Evolutionary conservation across 2,797 vertebrate species (phyloP), one percentile per base, ranked within the genome.

Genomic region (Sarcophilus harrisii): DNA sequence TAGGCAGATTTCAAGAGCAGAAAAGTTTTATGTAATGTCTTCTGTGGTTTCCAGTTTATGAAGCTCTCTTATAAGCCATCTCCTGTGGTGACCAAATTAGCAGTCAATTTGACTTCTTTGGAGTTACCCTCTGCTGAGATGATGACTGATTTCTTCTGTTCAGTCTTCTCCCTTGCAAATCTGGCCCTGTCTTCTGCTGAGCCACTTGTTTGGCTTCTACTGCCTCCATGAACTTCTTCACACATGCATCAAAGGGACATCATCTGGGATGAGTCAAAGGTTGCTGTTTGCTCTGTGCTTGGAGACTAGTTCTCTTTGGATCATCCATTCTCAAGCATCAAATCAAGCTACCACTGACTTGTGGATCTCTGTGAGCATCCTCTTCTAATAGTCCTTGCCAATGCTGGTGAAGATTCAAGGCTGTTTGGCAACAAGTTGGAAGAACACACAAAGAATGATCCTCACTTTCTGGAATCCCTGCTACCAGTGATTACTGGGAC

Each of bases 401-500:
- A 99, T 99, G 97, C 99, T 99, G 96, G 99, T 99, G 98, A 99
- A 99, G 98, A 99, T 99, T 21, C 99, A 99, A 0, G 99, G 98
- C 98, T 99, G 99, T 58, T n/a, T 97, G 0, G 99, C 98, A 24
- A 99, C 98, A 0, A 99, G 99, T 95, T 99, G 99, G 98, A 99
- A 99, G 2, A 99, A 99, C 98, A 99, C 99, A 13, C 99, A 99
- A 97, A 99, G 97, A 0, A 99, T 99, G 98, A 99, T 99, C 98
- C 99, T 99, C 60, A 99, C 99, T 0, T 99, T 99, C 99, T 99
- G 99, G 95, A 99, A 98, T 99, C 99, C 99, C 99, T 99, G 98
- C 99, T 99, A 94, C 99, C 99, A 14, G 99, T 99, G 98, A 99
- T 99, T n/a, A 99, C 99, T 0, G 99, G 99, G 45, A 99, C 98